A percentile compares a stretch with the other conserved stretches of the same genome.
These are phyloP conservation scores for Itoplectis maculator DNA, from an alignment of 2,888 invertebrate genomes.

Conservation along the genomic window DNA sequence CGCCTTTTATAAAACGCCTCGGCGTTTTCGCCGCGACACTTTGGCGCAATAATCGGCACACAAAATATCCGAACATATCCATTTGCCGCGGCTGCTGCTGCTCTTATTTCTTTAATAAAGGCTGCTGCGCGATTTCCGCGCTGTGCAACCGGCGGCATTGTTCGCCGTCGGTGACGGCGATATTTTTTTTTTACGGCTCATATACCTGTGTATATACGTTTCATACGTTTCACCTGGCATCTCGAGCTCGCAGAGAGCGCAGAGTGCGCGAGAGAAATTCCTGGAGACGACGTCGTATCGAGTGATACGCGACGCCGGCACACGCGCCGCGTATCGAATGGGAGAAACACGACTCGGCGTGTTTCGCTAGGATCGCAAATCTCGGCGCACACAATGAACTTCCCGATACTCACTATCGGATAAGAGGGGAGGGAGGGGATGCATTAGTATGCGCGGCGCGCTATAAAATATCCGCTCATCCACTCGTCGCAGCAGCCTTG, in stretches of 20 bases:
- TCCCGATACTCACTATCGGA: background rate
- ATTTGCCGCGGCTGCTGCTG: background rate
- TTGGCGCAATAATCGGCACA: background rate
- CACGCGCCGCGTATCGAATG: too few relatives aligned
- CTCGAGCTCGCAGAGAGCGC: background rate
- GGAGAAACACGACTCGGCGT: background rate
- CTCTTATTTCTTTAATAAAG: background rate
- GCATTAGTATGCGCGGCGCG: conserved; percentile 1
- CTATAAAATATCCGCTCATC: conserved; percentile 1
- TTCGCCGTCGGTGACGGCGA: too few relatives aligned
- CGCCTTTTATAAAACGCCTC: too few relatives aligned
- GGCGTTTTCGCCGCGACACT: background rate
- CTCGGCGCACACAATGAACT: conserved; percentile 2
- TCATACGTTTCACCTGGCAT: background rate
- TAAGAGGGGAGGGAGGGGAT: too few relatives aligned
- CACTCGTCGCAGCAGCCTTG: background rate
- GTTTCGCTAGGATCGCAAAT: background rate
- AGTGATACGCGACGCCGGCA: background rate
- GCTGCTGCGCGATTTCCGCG: background rate
- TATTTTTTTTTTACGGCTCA: background rate
- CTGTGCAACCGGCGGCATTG: background rate
- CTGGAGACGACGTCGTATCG: background rate
- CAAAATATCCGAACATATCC: background rate
- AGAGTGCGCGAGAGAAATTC: background rate
- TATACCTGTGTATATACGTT: background rate